Evolutionary conservation across 2,113 vertebrate genomes (phyloP).

Genomic region (Gallinago media): DNA sequence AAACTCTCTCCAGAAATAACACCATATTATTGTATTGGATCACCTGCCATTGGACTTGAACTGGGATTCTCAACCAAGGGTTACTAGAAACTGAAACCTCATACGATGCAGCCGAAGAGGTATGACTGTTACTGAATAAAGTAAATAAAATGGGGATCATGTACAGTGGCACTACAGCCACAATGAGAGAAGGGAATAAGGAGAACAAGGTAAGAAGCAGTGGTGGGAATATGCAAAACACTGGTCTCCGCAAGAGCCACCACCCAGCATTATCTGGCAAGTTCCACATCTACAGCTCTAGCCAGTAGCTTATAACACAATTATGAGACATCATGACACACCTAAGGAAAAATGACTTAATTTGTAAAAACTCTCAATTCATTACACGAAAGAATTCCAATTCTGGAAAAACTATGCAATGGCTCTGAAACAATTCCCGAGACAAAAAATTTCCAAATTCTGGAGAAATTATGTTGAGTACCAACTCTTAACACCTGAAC

Average conservation of each 20-base stretch:
- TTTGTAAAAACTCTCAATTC: not conserved
- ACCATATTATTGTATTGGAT: not conserved
- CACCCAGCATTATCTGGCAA: not conserved
- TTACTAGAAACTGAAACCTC: not conserved
- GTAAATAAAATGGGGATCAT: rapidly evolving
- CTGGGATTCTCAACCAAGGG: not conserved
- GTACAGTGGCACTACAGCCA: rapidly evolving
- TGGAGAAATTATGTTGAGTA: not conserved
- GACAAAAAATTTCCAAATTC: not conserved
- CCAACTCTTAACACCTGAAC: not conserved
- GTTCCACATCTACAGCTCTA: not conserved
- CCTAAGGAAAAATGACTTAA: not conserved
- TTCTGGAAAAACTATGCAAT: not conserved
- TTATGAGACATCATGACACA: not conserved
- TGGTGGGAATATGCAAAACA: not conserved
- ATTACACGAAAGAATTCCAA: not conserved
- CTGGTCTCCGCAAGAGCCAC: not conserved
- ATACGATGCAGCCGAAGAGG: not conserved
- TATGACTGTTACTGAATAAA: not conserved
- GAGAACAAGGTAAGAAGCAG: not conserved
- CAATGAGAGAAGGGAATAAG: not conserved
- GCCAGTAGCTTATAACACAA: not conserved
- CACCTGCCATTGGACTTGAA: not conserved
- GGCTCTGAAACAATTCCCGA: not conserved
- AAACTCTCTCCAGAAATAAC: not conserved